Conservation (phyloP, 2,797 vertebrate genomes). For the Hemitrygon akajei region DNA sequence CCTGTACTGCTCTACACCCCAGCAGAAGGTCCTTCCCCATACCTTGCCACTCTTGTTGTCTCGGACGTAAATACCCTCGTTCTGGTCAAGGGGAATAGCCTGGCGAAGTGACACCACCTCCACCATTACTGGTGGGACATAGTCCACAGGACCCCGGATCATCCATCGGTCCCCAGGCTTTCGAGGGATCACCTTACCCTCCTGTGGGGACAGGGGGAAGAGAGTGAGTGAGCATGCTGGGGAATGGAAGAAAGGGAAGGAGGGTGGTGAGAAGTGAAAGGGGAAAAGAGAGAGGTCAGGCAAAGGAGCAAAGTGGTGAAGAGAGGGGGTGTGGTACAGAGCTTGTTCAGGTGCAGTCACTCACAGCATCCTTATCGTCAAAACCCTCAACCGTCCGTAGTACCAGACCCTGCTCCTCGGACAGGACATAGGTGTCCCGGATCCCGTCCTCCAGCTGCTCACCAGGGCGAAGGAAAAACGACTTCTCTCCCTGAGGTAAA, state of each 20-base stretch:
- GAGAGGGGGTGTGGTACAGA: too few species aligned
- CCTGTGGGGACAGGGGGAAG: constrained; percentile 36
- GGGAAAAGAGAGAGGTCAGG: too few species aligned
- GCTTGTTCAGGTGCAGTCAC: neutral
- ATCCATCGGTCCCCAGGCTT: constrained; percentile 82
- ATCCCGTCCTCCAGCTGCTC: constrained; percentile 73
- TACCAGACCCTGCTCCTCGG: constrained; percentile 78
- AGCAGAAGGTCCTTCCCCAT: neutral
- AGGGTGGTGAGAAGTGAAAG: too few species aligned
- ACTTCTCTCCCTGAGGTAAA: constrained; percentile 72
- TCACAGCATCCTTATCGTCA: constrained; percentile 52
- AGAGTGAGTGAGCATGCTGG: neutral
- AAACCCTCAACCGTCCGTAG: constrained; percentile 72
- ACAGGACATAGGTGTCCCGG: constrained; percentile 76
- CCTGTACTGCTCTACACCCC: neutral
- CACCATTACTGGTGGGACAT: constrained; percentile 70
- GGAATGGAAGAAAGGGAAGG: too few species aligned
- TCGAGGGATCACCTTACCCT: constrained; percentile 44
- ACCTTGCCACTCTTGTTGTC: constrained; percentile 83
- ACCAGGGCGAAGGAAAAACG: constrained; percentile 79
- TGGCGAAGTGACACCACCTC: constrained; percentile 64
- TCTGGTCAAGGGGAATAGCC: constrained; percentile 77
- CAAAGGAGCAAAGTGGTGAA: too few species aligned
- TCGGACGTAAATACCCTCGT: constrained; percentile 80
- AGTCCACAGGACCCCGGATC: constrained; percentile 77